Conservation (phyloP, 2,113 vertebrate species). For the Scalopus aquaticus region DNA sequence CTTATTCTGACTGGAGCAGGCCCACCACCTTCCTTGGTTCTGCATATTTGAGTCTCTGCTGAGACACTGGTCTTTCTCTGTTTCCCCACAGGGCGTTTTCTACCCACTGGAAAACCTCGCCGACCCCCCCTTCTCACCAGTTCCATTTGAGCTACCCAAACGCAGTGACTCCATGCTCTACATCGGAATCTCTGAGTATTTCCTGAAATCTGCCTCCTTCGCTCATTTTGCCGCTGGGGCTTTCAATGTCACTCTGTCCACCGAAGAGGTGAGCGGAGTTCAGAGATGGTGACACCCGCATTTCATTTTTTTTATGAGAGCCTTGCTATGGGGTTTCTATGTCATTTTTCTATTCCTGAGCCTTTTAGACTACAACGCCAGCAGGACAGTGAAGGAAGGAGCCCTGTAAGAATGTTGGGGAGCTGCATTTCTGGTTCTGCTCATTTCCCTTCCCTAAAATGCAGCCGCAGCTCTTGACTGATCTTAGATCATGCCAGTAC, state of each 20-base stretch:
- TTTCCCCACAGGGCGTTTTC: constrained; percentile 77
- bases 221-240: constrained; percentile 77
- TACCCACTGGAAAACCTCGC: constrained; percentile 70
- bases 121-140: constrained; percentile 74
- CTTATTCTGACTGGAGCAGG: not conserved
- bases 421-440: not conserved
- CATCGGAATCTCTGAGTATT: constrained; percentile 79
- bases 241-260: constrained; percentile 70
- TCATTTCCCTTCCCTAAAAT: not conserved
- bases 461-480: not conserved
- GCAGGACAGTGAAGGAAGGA: not conserved
- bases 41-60: not conserved
- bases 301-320: not conserved
- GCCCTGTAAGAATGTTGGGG: not conserved
- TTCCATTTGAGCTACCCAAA: constrained; percentile 71
- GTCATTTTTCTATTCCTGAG: not conserved
- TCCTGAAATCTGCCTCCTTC: constrained; percentile 81
- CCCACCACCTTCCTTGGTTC: not conserved
- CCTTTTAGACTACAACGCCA: not conserved
- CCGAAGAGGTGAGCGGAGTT: constrained; percentile 73
- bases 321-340: too few species aligned
- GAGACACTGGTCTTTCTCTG: not conserved
- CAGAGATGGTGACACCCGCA: not conserved
- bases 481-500: not conserved
- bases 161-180: constrained; percentile 76